Percentiles rank a stretch among this genome's conserved stretches.
Evolutionary conservation across 2,113 vertebrate species (phyloP).

Genomic region (Misgurnus mizolepis): DNA sequence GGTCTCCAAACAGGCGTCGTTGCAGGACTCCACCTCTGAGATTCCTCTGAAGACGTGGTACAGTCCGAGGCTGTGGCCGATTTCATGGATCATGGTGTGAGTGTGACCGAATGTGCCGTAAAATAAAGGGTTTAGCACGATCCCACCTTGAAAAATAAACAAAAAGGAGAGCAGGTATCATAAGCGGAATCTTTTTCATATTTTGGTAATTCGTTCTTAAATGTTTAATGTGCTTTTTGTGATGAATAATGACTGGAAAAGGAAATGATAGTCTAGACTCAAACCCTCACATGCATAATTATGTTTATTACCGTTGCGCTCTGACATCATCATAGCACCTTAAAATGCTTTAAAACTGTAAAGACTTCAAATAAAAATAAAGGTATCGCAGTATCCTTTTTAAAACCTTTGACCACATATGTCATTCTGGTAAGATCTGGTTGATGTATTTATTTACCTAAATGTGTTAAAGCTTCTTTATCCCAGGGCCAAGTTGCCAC

Average conservation of each 20-base stretch:
- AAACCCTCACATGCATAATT: no score
- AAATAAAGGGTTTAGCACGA: slow-evolving; percentile 95
- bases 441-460: slow-evolving; percentile 76
- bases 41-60: slow-evolving; percentile 97
- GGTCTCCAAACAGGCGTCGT: slow-evolving; percentile 93
- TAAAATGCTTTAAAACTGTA: no score
- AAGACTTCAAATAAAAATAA: no score
- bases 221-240: no score
- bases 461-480: slow-evolving; percentile 94
- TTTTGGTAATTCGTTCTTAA: no score
- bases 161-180: slow-evolving; percentile 26
- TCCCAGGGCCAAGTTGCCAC: slow-evolving; percentile 99
- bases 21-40: slow-evolving; percentile 96
- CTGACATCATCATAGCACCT: neutral
- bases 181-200: slow-evolving; percentile 1
- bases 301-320: no score
- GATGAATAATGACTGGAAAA: no score
- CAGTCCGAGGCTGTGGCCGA: slow-evolving; percentile 95
- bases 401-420: no score
- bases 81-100: slow-evolving; percentile 98
- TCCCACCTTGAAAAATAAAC: slow-evolving; percentile 78
- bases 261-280: no score
- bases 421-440: no score
- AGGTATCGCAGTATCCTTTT: no score
- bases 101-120: slow-evolving; percentile 94